These are phyloP conservation scores for Trachythela sp. DNA, from an alignment of 64 coral and sea anemone genomes.

Conservation along the genomic window DNA sequence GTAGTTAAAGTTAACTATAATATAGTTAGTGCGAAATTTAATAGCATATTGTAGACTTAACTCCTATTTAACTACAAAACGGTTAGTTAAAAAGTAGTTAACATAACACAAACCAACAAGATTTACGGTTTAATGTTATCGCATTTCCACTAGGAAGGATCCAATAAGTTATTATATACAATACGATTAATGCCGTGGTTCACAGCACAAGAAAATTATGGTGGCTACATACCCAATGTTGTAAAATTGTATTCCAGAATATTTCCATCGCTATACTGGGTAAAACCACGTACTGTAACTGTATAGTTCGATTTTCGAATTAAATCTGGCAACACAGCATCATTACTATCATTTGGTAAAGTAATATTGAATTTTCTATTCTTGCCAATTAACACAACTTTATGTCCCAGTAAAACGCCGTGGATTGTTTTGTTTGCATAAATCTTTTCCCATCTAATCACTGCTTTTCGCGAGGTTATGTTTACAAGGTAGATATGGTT, in stretches of 20 bases:
- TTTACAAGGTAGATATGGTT: not conserved
- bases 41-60: too few relatives aligned
- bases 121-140: too few relatives aligned
- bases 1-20: too few relatives aligned
- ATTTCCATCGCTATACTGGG: slow-evolving; percentile 28
- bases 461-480: not conserved
- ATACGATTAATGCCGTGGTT: too few relatives aligned
- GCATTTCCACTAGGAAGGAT: too few relatives aligned
- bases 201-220: not conserved
- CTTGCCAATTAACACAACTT: slow-evolving; percentile 4
- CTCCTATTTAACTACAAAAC: too few relatives aligned
- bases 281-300: not conserved
- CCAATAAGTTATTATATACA: not conserved
- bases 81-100: too few relatives aligned
- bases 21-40: too few relatives aligned
- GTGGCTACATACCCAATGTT: slow-evolving; percentile 31
- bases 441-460: slow-evolving; percentile 12
- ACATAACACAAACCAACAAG: too few relatives aligned
- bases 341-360: not conserved
- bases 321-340: not conserved
- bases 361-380: not conserved
- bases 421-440: not conserved
- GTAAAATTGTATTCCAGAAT: not conserved
- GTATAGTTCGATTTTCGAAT: slow-evolving; percentile 7
- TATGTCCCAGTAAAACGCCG: slow-evolving; percentile 25